phyloP scores from a whole-genome alignment of 2,888 invertebrate genomes.

The Griposia aprilina region DNA sequence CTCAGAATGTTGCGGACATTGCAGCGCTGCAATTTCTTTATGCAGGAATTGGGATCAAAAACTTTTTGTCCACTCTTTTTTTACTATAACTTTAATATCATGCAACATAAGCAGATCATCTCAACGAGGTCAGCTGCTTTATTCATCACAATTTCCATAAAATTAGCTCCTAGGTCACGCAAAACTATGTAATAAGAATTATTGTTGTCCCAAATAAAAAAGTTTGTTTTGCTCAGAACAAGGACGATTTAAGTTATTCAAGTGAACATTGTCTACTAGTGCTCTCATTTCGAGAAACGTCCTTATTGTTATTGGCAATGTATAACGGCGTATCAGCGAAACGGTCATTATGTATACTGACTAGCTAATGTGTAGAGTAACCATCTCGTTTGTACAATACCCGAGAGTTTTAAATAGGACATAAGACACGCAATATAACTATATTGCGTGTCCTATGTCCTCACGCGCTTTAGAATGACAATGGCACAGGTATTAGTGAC shows the following conservation, averaged over 20 bases:
- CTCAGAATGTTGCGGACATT: not conserved
- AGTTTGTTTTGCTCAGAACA: constrained; percentile 32
- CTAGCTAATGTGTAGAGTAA: not conserved
- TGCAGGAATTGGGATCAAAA: not conserved
- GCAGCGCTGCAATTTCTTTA: not conserved
- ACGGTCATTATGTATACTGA: constrained; percentile 3
- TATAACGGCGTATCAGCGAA: not conserved
- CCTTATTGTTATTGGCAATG: not conserved
- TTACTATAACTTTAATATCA: not conserved
- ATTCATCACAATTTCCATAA: constrained; percentile 20
- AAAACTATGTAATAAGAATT: constrained; percentile 20
- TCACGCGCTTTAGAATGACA: too few relatives aligned
- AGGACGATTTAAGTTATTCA: constrained; percentile 10
- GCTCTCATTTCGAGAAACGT: constrained; percentile 31
- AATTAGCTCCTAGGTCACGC: constrained; percentile 14
- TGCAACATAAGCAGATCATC: not conserved
- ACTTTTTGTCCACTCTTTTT: not conserved
- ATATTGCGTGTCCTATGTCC: too few relatives aligned
- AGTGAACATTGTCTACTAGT: constrained; percentile 22
- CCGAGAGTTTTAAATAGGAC: not conserved
- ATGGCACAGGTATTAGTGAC: too few relatives aligned
- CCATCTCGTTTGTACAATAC: not conserved
- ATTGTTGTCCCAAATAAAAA: constrained; percentile 27
- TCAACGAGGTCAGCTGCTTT: not conserved
- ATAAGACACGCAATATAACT: too few relatives aligned